These are phyloP conservation scores for Uloborus diversus DNA, from an alignment of 1,140 invertebrate genomes.

Conservation along the genomic window DNA sequence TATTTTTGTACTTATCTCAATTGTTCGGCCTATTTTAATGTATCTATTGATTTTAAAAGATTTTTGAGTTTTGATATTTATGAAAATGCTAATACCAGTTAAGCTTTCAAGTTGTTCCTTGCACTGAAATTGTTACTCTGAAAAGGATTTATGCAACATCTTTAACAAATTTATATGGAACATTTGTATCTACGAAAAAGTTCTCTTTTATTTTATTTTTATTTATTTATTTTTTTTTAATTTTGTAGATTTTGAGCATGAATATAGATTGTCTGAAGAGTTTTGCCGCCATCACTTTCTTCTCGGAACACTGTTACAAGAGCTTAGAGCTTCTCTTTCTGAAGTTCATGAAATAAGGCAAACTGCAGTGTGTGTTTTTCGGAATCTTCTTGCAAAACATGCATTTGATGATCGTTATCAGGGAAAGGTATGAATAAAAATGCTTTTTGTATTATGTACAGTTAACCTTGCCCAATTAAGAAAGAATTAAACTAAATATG, in stretches of 20 bases:
- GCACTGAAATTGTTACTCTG: too few species aligned
- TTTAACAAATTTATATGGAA: too few species aligned
- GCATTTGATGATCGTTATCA: constrained; percentile 90
- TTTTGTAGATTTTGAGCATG: constrained; percentile 64
- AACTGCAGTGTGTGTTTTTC: constrained; percentile 79
- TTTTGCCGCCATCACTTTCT: constrained; percentile 92
- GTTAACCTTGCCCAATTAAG: not conserved
- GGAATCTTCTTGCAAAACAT: constrained; percentile 91
- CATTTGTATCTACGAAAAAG: too few species aligned
- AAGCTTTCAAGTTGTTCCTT: too few species aligned
- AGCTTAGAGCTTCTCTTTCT: constrained; percentile 80
- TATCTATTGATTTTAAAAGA: too few species aligned
- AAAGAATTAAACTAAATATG: too few species aligned
- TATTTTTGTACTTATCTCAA: too few species aligned
- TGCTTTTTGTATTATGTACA: not conserved
- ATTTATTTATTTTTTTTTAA: not conserved
- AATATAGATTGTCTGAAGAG: constrained; percentile 76
- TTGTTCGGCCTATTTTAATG: too few species aligned
- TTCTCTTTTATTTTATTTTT: not conserved
- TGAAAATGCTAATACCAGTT: too few species aligned
- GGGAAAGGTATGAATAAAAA: constrained; percentile 65
- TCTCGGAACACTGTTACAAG: constrained; percentile 78
- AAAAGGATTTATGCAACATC: too few species aligned
- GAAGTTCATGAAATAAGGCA: constrained; percentile 83
- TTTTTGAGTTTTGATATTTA: too few species aligned